phyloP scores from a whole-genome alignment of 2,888 invertebrate species.

The Brachypalpus laphriformis region DNA sequence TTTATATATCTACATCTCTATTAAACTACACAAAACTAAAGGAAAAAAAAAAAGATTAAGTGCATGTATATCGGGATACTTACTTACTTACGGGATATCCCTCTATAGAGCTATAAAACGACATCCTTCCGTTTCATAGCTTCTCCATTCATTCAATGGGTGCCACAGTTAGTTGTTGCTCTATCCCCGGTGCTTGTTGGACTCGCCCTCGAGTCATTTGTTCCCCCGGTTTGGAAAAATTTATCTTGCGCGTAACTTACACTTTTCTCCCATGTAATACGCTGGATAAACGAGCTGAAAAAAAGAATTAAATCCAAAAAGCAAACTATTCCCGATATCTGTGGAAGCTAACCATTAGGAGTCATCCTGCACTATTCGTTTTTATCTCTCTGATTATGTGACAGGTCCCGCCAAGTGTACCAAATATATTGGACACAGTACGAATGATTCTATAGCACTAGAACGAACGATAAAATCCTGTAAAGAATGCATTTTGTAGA shows the following conservation, averaged over 20 bases:
- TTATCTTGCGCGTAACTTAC: conserved; percentile 57
- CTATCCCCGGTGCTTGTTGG: conserved; percentile 20
- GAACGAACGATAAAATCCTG: conserved; percentile 35
- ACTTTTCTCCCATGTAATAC: conserved; percentile 54
- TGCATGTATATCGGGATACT: too few relatives aligned
- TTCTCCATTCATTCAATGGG: conserved; percentile 23
- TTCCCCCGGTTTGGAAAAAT: conserved; percentile 18
- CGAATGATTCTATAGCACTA: conserved; percentile 34
- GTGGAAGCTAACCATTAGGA: conserved; percentile 34
- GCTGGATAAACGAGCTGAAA: conserved; percentile 38
- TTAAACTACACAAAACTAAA: conserved; percentile 14
- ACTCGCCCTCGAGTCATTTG: conserved; percentile 46
- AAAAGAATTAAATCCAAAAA: conserved; percentile 30
- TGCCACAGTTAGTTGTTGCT: conserved; percentile 23
- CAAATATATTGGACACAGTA: conserved; percentile 51
- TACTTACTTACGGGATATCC: conserved; percentile 26
- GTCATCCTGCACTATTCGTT: conserved; percentile 31
- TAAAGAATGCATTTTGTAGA: conserved; percentile 50
- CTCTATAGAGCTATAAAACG: conserved; percentile 52
- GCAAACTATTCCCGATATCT: conserved; percentile 44
- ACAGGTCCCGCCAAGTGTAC: conserved; percentile 53
- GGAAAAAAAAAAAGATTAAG: background rate
- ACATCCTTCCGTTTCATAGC: conserved; percentile 51
- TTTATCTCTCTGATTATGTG: conserved; percentile 53
- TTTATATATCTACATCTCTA: conserved; percentile 38